These are phyloP conservation scores for Telenomus remus DNA, from an alignment of 1,140 invertebrate species.

Conservation along the genomic window DNA sequence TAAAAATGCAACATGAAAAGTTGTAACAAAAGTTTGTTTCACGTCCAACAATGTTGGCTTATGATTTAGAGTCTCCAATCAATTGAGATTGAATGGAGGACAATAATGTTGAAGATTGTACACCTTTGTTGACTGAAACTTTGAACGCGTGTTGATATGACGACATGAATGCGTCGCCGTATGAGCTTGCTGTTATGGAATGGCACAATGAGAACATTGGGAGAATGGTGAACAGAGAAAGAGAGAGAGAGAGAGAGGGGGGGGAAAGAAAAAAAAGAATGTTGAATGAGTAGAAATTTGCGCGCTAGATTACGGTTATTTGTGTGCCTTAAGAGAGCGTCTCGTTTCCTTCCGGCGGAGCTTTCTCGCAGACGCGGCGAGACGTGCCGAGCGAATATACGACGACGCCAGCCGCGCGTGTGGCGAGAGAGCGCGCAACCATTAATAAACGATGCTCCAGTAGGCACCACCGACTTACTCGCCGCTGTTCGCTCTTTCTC, in stretches of 20 bases:
- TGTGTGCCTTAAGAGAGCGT: slow-evolving; percentile 43
- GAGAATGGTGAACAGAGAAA: no score
- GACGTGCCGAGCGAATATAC: slow-evolving; percentile 38
- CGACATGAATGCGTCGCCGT: slow-evolving; percentile 26
- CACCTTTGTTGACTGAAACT: not conserved
- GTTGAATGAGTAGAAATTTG: slow-evolving; percentile 45
- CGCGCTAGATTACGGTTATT: slow-evolving; percentile 46
- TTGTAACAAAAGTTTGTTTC: no score
- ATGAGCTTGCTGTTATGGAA: not conserved
- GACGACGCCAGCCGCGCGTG: slow-evolving; percentile 13
- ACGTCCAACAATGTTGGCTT: not conserved
- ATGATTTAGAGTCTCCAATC: no score
- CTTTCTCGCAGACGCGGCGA: slow-evolving; percentile 35
- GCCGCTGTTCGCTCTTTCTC: slow-evolving; percentile 18
- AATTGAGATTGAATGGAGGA: not conserved
- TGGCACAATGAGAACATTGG: slow-evolving; percentile 27
- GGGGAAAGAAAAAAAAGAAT: slow-evolving; percentile 23
- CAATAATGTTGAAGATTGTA: no score
- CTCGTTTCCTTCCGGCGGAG: slow-evolving; percentile 44
- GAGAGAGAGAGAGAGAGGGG: no score
- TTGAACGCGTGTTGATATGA: slow-evolving; percentile 10
- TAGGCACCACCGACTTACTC: slow-evolving; percentile 36
- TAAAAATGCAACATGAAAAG: no score
- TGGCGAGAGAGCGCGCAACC: slow-evolving; percentile 26
- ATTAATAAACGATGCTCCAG: slow-evolving; percentile 56